Conservation (phyloP, 2,797 vertebrate species). For the Catostomus latipinnis region DNA sequence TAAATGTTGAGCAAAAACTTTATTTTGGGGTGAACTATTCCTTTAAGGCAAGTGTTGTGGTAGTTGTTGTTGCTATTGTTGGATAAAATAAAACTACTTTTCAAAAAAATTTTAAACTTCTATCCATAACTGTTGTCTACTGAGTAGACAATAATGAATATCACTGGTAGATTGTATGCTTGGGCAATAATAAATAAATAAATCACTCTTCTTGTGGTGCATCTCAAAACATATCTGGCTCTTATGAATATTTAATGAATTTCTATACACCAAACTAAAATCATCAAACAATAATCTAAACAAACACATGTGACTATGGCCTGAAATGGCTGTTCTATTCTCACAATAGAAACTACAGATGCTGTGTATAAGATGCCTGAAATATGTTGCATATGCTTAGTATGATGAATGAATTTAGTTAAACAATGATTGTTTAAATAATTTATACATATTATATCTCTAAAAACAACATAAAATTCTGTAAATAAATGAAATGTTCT, state of each 20-base stretch:
- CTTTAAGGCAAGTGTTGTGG: no score
- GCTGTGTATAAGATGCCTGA: neutral
- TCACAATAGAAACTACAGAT: neutral
- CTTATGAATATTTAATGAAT: neutral
- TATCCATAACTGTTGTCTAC: no score
- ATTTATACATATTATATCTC: neutral
- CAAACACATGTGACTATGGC: neutral
- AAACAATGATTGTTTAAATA: no score
- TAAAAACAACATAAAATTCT: no score
- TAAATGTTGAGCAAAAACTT: no score
- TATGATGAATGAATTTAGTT: neutral
- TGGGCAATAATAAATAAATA: neutral
- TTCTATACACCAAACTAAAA: neutral
- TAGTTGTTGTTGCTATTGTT: no score
- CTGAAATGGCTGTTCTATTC: slow-evolving; percentile 25
- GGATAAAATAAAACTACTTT: no score
- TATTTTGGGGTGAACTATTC: no score
- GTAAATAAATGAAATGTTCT: no score
- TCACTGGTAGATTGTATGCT: neutral
- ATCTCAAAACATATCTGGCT: slow-evolving; percentile 1
- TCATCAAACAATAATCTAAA: neutral
- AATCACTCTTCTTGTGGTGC: neutral
- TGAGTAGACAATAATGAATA: no score
- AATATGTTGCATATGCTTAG: neutral
- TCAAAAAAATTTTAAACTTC: no score